Evolutionary conservation across 2,797 vertebrate species (phyloP).

Genomic region (Cephalopachus bancanus): DNA sequence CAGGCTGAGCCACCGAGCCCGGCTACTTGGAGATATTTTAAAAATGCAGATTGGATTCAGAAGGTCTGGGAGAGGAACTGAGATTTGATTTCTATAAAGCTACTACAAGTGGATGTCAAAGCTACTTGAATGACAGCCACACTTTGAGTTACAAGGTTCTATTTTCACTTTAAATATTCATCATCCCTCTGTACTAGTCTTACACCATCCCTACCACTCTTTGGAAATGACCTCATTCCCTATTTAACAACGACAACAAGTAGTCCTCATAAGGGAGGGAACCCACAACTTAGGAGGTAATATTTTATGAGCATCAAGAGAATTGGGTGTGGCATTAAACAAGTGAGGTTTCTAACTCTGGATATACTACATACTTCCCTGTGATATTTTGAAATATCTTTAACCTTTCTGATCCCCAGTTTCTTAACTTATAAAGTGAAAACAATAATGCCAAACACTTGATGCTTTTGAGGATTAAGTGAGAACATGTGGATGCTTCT

Average conservation of each 20-base stretch:
- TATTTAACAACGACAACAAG: neutral
- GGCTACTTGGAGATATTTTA: neutral
- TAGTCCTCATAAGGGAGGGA: neutral
- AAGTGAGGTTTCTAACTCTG: neutral
- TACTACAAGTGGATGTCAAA: neutral
- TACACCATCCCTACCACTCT: neutral
- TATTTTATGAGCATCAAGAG: neutral
- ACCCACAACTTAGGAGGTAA: neutral
- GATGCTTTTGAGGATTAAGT: neutral
- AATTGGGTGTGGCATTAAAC: neutral
- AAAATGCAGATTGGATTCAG: neutral
- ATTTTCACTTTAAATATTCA: neutral
- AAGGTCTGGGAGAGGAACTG: neutral
- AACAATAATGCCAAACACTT: constrained; percentile 32
- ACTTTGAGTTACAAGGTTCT: neutral
- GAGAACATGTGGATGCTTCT: neutral
- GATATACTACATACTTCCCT: neutral
- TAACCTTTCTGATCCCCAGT: constrained; percentile 35
- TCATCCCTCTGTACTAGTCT: neutral
- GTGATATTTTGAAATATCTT: neutral
- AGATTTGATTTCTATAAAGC: neutral
- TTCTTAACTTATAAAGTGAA: constrained; percentile 12
- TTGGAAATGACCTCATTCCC: neutral
- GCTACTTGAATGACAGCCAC: neutral
- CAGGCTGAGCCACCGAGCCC: no score